phyloP scores from a whole-genome alignment of 2,888 invertebrate genomes.

The Lasiommata megera region DNA sequence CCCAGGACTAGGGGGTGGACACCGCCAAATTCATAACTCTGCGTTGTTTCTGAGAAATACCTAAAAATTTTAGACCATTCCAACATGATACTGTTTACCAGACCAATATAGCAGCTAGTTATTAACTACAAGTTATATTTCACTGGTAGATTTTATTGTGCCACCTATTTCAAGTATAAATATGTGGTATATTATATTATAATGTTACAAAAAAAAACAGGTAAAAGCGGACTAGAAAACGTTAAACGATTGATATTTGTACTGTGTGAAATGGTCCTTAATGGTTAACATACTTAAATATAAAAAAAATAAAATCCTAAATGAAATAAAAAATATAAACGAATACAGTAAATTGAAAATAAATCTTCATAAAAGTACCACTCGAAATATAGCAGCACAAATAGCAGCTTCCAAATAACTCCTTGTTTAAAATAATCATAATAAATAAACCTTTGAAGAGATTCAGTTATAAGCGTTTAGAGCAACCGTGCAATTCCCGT shows the following conservation, averaged over 20 bases:
- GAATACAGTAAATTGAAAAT: neutral
- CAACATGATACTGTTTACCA: too few relatives aligned
- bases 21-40: too few relatives aligned
- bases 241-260: constrained; percentile 8
- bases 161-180: too few relatives aligned
- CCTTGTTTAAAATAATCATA: neutral
- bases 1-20: too few relatives aligned
- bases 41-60: too few relatives aligned
- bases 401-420: neutral
- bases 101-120: too few relatives aligned
- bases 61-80: too few relatives aligned
- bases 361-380: neutral
- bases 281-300: constrained; percentile 1
- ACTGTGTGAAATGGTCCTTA: constrained; percentile 15
- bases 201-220: constrained; percentile 6
- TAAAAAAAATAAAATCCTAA: neutral
- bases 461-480: constrained; percentile 25
- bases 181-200: too few relatives aligned
- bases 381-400: neutral
- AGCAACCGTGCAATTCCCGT: neutral
- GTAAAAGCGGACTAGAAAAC: constrained; percentile 15
- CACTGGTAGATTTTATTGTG: too few relatives aligned
- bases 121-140: too few relatives aligned
- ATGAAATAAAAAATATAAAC: neutral
- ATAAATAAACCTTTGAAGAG: constrained; percentile 19